A percentile compares a stretch with the other conserved stretches of the same genome.
These are phyloP conservation scores for Noturus placidus DNA, from an alignment of 2,113 vertebrate species.

Conservation along the genomic window DNA sequence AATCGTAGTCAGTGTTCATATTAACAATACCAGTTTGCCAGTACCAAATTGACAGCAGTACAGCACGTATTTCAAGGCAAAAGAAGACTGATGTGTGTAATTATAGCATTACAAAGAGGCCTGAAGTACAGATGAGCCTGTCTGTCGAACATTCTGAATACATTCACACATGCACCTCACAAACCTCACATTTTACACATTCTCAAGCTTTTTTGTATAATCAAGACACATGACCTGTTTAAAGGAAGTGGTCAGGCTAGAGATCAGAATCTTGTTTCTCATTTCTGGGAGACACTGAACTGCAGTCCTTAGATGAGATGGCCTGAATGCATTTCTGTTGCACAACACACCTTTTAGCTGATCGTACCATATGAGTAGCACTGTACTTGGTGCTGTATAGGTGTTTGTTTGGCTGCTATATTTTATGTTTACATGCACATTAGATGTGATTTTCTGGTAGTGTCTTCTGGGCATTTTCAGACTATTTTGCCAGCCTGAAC, in stretches of 20 bases:
- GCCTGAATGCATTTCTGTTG: background rate
- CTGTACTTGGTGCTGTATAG: background rate
- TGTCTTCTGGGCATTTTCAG: background rate
- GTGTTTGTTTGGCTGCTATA: background rate
- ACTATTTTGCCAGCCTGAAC: background rate
- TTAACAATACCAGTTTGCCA: background rate
- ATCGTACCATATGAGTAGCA: background rate
- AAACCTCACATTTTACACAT: slow-evolving; percentile 4
- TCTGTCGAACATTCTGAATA: background rate
- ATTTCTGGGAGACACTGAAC: background rate
- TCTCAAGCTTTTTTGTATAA: background rate
- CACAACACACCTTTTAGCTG: background rate
- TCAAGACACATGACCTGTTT: background rate
- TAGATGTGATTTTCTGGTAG: background rate
- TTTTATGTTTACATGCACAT: background rate
- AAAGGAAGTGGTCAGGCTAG: slow-evolving; percentile 45
- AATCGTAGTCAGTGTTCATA: background rate
- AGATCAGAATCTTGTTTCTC: slow-evolving; percentile 13
- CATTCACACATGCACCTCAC: background rate
- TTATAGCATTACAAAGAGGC: background rate
- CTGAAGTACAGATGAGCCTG: too few species aligned
- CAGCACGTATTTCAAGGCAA: background rate
- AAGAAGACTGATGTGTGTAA: background rate
- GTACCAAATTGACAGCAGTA: background rate
- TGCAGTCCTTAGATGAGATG: background rate